Evolutionary conservation across 1,140 invertebrate species (phyloP).

Genomic region (Nixonia krombeini): DNA sequence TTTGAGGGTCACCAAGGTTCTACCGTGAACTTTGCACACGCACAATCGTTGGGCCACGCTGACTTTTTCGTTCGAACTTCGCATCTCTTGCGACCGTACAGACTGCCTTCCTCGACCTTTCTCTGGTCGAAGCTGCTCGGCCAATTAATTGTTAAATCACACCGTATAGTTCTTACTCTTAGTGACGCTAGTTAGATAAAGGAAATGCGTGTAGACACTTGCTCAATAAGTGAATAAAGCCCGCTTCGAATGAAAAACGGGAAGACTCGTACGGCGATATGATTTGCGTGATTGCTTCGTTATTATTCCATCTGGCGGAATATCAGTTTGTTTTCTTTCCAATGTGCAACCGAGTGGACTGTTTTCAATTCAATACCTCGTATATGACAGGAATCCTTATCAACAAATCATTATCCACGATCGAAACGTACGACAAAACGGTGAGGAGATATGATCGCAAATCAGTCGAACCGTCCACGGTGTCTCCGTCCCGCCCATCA

Average conservation of each 20-base stretch:
- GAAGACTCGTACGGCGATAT: constrained; percentile 42
- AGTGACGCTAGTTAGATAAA: constrained; percentile 56
- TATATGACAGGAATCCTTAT: no score
- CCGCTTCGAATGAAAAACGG: constrained; percentile 35
- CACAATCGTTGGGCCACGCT: constrained; percentile 35
- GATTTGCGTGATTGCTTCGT: constrained; percentile 33
- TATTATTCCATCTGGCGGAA: no score
- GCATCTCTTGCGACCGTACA: constrained; percentile 18
- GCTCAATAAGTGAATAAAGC: constrained; percentile 52
- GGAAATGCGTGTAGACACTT: constrained; percentile 58
- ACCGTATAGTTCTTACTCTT: constrained; percentile 52
- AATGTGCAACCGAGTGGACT: not conserved
- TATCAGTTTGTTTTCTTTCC: not conserved
- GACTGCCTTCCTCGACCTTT: not conserved
- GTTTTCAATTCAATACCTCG: constrained; percentile 10
- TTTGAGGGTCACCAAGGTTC: no score
- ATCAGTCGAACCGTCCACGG: constrained; percentile 40
- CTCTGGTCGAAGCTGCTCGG: constrained; percentile 42
- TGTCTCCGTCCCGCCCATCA: constrained; percentile 33
- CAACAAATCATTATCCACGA: no score
- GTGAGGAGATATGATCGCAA: constrained; percentile 17
- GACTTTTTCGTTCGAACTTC: no score
- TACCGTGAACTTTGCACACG: constrained; percentile 17
- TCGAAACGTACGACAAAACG: not conserved
- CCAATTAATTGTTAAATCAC: constrained; percentile 44